Conservation (phyloP, 2,888 invertebrate species). For the Cryptus viduatorius region DNA sequence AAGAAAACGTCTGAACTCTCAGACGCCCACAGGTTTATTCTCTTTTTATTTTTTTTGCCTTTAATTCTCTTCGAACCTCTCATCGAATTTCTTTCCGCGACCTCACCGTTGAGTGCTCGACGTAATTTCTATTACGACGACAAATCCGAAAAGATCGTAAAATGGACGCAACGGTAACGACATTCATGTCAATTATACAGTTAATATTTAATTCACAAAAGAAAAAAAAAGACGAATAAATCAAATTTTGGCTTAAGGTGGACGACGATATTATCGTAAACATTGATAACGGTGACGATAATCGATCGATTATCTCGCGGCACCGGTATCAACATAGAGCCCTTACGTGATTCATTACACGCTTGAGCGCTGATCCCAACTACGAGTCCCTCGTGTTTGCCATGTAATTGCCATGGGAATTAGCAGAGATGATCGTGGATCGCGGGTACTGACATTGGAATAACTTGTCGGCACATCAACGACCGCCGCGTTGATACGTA, state of each 20-base stretch:
- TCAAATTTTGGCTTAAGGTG: not conserved
- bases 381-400: conserved; percentile 8
- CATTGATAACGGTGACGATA: not conserved
- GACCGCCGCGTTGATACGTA: not conserved
- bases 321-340: not conserved
- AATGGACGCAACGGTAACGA: not conserved
- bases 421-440: no score
- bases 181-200: not conserved
- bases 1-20: conserved; percentile 3
- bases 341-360: conserved; percentile 50
- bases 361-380: conserved; percentile 39
- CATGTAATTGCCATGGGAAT: not conserved
- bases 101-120: conserved; percentile 36
- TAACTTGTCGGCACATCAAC: not conserved
- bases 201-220: not conserved
- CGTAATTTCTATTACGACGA: conserved; percentile 2
- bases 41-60: not conserved
- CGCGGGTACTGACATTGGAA: no score
- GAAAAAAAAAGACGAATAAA: not conserved
- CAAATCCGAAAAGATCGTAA: not conserved
- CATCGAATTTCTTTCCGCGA: conserved; percentile 21
- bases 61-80: conserved; percentile 23
- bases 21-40: conserved; percentile 33
- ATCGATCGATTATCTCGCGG: conserved; percentile 30
- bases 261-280: not conserved